These are phyloP conservation scores for Xyliphius kryptos DNA, from an alignment of 2,113 vertebrate species.

Conservation along the genomic window DNA sequence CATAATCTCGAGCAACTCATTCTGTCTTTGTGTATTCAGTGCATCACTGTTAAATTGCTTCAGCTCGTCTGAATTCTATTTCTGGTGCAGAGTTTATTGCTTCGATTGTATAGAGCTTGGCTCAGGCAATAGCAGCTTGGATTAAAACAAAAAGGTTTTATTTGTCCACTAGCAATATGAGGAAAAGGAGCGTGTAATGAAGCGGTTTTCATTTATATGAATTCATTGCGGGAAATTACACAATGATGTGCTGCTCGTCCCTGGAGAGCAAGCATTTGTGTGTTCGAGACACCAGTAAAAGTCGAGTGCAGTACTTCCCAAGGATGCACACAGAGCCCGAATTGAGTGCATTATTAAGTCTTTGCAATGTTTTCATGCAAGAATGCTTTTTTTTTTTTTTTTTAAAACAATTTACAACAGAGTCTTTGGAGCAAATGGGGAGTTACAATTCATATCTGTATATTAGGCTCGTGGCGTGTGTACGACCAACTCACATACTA, in stretches of 20 bases:
- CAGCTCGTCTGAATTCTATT: not conserved
- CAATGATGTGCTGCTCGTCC: slow-evolving; percentile 9
- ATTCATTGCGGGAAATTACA: slow-evolving; percentile 14
- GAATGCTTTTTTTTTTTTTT: not conserved
- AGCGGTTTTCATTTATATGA: slow-evolving; percentile 1
- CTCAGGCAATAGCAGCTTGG: not conserved
- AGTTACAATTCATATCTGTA: not conserved
- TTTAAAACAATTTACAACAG: slow-evolving; percentile 2
- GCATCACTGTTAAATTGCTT: slow-evolving; percentile 6
- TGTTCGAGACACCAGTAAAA: not conserved
- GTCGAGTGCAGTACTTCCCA: not conserved
- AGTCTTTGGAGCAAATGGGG: not conserved
- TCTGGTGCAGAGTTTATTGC: not conserved
- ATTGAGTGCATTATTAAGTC: slow-evolving; percentile 5
- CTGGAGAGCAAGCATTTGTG: not conserved
- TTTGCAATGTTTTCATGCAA: not conserved
- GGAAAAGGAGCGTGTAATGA: not conserved
- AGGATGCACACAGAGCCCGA: not conserved
- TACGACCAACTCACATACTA: no score
- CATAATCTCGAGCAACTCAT: not conserved
- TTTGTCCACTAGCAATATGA: slow-evolving; percentile 2
- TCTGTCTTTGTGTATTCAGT: slow-evolving; percentile 5
- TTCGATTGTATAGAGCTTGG: not conserved
- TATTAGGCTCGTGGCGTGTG: no score
- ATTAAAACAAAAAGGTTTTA: slow-evolving; percentile 15